These are phyloP conservation scores for Podarcis raffonei DNA, from an alignment of 2,113 vertebrate genomes.

Conservation along the genomic window DNA sequence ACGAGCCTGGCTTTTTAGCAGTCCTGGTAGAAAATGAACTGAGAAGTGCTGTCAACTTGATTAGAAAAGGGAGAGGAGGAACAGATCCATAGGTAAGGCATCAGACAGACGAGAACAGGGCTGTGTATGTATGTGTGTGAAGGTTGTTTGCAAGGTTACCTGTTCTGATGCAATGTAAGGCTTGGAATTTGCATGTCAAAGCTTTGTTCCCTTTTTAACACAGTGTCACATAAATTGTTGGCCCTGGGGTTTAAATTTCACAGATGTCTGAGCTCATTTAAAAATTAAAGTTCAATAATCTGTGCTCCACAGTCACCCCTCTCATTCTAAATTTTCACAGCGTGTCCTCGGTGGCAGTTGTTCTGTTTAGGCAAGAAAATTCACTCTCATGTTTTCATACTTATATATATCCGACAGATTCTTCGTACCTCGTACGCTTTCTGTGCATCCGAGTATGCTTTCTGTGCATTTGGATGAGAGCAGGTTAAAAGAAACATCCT, in stretches of 20 bases:
- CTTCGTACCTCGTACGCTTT: not conserved
- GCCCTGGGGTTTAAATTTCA: slow-evolving; percentile 77
- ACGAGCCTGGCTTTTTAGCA: slow-evolving; percentile 69
- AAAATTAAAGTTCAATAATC: slow-evolving; percentile 77
- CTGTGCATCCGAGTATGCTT: too few species aligned
- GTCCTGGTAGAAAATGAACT: slow-evolving; percentile 77
- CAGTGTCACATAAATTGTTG: slow-evolving; percentile 70
- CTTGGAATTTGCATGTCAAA: slow-evolving; percentile 78
- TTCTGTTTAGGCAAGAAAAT: slow-evolving; percentile 53
- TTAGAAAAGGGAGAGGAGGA: slow-evolving; percentile 72
- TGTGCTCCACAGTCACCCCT: slow-evolving; percentile 59
- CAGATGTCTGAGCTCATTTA: slow-evolving; percentile 80
- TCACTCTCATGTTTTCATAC: not conserved
- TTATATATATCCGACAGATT: not conserved
- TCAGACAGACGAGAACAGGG: slow-evolving; percentile 67
- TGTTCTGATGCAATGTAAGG: slow-evolving; percentile 59
- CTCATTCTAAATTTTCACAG: slow-evolving; percentile 54
- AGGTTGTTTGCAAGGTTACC: slow-evolving; percentile 80
- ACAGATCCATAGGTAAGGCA: slow-evolving; percentile 74
- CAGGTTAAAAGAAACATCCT: not conserved
- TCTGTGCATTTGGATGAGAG: not conserved
- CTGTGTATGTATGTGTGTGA: slow-evolving; percentile 42
- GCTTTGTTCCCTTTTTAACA: slow-evolving; percentile 75
- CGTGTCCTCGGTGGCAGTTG: slow-evolving; percentile 41
- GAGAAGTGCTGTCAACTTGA: slow-evolving; percentile 77